phyloP scores from a whole-genome alignment of 2,113 vertebrate species.

The Oophaga pumilio region DNA sequence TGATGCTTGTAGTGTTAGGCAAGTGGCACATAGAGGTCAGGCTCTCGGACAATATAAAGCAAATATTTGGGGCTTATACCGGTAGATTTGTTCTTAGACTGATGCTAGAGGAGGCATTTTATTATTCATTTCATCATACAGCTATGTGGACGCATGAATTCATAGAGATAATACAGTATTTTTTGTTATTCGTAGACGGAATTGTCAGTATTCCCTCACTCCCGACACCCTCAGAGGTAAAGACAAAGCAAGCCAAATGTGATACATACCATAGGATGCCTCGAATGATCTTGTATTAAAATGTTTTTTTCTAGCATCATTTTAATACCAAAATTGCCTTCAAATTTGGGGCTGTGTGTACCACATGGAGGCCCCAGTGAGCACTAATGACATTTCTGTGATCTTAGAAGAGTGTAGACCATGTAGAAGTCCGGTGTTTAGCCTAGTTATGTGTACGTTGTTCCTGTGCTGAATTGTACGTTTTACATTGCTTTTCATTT shows the following conservation, averaged over 20 bases:
- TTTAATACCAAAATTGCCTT: constrained; percentile 55
- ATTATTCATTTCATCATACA: neutral
- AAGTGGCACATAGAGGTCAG: neutral
- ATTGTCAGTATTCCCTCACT: constrained; percentile 7
- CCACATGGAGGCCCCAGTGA: constrained; percentile 3
- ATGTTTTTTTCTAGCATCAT: constrained; percentile 45
- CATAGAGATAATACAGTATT: neutral
- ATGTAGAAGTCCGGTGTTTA: constrained; percentile 32
- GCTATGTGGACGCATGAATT: neutral
- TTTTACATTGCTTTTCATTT: constrained; percentile 32
- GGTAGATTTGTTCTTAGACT: constrained; percentile 27
- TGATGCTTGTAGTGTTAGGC: neutral
- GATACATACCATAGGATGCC: neutral
- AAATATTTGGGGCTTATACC: constrained; percentile 1
- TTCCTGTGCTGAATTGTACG: constrained; percentile 42
- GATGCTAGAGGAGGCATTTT: constrained; percentile 42
- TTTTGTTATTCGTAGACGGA: neutral
- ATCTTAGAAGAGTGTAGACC: constrained; percentile 2
- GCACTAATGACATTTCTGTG: constrained; percentile 23
- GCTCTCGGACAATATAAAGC: constrained; percentile 1
- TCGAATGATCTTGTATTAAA: constrained; percentile 21
- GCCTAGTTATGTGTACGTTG: constrained; percentile 10
- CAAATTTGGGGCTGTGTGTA: constrained; percentile 35
- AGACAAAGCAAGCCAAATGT: constrained; percentile 2
- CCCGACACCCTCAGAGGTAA: neutral